Evolutionary conservation across 1,140 invertebrate genomes (phyloP).

Genomic region (Teleopsis dalmanni): DNA sequence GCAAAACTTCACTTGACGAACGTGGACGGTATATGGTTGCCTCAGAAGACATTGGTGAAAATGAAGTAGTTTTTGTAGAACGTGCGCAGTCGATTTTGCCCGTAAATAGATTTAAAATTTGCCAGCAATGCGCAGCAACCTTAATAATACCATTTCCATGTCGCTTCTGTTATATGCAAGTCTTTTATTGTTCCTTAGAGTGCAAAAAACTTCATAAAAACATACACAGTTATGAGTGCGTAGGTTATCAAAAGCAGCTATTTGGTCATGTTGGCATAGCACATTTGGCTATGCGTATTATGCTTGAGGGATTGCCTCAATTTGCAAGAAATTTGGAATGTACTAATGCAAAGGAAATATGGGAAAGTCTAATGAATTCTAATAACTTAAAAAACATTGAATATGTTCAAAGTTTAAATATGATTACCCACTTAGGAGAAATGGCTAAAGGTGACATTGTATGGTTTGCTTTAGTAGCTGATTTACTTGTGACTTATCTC

Average conservation of each 20-base stretch:
- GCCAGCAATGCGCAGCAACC: slow-evolving; percentile 28
- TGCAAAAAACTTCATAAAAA: slow-evolving; percentile 16
- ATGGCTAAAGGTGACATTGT: slow-evolving; percentile 12
- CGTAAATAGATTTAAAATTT: slow-evolving; percentile 19
- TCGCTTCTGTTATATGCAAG: slow-evolving; percentile 20
- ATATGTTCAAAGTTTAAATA: slow-evolving; percentile 17
- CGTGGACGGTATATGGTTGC: slow-evolving; percentile 27
- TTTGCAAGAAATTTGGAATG: slow-evolving; percentile 16
- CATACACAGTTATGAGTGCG: slow-evolving; percentile 27
- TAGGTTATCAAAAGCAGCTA: slow-evolving; percentile 17
- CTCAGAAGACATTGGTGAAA: slow-evolving; percentile 5
- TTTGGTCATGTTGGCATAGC: slow-evolving; percentile 23
- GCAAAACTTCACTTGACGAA: background rate
- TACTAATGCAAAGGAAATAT: slow-evolving; percentile 6
- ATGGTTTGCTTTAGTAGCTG: slow-evolving; percentile 24
- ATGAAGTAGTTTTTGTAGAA: slow-evolving; percentile 24
- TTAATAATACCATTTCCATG: slow-evolving; percentile 31
- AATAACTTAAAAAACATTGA: slow-evolving; percentile 6
- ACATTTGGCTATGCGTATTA: slow-evolving; percentile 24
- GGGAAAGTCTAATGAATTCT: background rate
- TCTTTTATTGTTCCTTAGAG: slow-evolving; percentile 29
- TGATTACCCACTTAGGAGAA: slow-evolving; percentile 24
- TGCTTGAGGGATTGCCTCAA: slow-evolving; percentile 18
- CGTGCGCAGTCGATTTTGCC: slow-evolving; percentile 24
- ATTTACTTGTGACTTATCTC: slow-evolving; percentile 26